Evolutionary conservation across 2,113 vertebrate genomes (phyloP), one percentile per base, ranked within the genome.

Genomic region (Xiphophorus hellerii): DNA sequence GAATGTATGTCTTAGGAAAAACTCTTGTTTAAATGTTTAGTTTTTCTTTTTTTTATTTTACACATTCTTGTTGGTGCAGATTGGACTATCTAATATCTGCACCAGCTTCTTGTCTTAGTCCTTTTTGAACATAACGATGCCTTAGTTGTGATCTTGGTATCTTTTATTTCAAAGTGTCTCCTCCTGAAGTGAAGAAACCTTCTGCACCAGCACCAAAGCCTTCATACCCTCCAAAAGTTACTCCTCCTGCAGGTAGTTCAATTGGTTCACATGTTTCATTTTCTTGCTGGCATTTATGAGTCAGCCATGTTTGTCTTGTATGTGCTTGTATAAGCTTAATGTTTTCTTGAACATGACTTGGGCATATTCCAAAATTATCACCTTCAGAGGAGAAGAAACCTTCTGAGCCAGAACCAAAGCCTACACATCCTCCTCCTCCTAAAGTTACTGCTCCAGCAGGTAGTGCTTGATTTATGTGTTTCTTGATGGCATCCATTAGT

Each of bases 231-330:
- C 30, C 64, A 39, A 87, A 63, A 29, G 66, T 28, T 54, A 27
- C 62, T 44, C 73, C 87, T 39, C 58, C 76, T 82, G 7, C 83
- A 90, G 74, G 74, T 77, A 77, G 22, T n/a, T 11, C 29, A 15
- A 22, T 30, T 6, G 5, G 3, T 22, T 58, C 48, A 54, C 17
- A 8, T 25, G 48, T 54, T 54, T 22, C 22, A 51, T 20, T 70
- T 54, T 54, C 29, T 31, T 37, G 31, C 15, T 66, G 48, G 31
- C 31, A 1, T 74, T 13, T 25, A 27, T 66, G 22, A 51, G 39
- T 66, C 71, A 29, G 31, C 4, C 9, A 22, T 68, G 33, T 67
- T 62, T 54, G 13, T 48, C 35, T 31, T 44, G 7, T 73, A 13
- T 14, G 27, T 30, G 62, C 17, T 30, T 27, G 35, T 22, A 20